A percentile compares a stretch with the other conserved stretches of the same genome.
Evolutionary conservation across 2,888 invertebrate genomes (phyloP).

Genomic region (Synanthedon myopaeformis): DNA sequence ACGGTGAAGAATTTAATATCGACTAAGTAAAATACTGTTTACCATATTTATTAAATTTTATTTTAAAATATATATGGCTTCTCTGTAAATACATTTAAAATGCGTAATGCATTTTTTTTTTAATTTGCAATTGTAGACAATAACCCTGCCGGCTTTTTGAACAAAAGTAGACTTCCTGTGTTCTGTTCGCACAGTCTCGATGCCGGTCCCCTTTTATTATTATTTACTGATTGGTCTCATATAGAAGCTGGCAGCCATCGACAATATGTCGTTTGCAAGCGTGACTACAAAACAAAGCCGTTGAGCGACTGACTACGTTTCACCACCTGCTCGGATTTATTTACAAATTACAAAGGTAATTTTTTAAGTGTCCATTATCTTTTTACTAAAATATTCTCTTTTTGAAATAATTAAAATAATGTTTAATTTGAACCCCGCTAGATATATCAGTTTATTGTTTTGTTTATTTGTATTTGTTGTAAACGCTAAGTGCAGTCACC

Average conservation of each 20-base stretch:
- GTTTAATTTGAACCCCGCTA: constrained; percentile 11
- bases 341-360: constrained; percentile 8
- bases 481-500: constrained; percentile 69
- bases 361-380: neutral
- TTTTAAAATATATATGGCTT: neutral
- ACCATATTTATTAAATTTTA: no score
- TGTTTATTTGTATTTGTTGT: constrained; percentile 70
- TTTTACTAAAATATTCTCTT: no score
- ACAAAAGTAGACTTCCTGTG: constrained; percentile 55
- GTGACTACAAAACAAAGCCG: constrained; percentile 66
- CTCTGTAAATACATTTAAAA: neutral
- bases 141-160: constrained; percentile 30
- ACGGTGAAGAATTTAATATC: constrained; percentile 17
- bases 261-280: constrained; percentile 65
- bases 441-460: constrained; percentile 54
- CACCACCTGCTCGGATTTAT: constrained; percentile 52
- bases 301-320: constrained; percentile 45
- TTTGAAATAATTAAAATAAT: no score
- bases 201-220: constrained; percentile 55
- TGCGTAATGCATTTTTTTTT: neutral
- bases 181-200: constrained; percentile 55
- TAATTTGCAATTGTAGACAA: constrained; percentile 8
- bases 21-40: no score
- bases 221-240: constrained; percentile 64
- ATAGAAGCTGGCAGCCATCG: constrained; percentile 57